phyloP scores from a whole-genome alignment of 2,113 vertebrate species.

The Phalacrocorax aristotelis region DNA sequence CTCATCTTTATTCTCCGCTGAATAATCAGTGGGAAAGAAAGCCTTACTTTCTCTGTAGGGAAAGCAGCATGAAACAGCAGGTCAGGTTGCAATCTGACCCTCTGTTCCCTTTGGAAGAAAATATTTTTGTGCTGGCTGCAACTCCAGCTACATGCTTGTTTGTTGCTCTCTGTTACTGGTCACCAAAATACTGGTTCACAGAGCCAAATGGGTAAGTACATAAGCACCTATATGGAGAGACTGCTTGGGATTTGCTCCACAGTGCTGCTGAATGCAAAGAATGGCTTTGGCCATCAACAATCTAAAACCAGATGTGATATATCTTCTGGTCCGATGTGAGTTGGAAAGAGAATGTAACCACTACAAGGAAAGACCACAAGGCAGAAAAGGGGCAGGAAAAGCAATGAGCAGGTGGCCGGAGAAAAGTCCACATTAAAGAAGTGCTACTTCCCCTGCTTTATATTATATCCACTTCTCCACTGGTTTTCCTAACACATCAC shows the following conservation, averaged over 20 bases:
- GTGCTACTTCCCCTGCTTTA: neutral
- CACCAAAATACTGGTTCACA: neutral
- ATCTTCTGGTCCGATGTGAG: neutral
- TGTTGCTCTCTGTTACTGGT: neutral
- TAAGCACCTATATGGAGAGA: neutral
- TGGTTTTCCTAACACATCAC: neutral
- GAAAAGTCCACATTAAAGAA: neutral
- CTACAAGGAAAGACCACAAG: neutral
- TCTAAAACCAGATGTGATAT: neutral
- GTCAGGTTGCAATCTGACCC: constrained; percentile 40
- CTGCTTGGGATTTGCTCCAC: neutral
- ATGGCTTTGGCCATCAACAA: neutral
- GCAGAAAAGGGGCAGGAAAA: constrained; percentile 1
- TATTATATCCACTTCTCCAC: neutral
- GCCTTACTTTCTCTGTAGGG: neutral
- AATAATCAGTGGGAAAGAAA: constrained; percentile 35
- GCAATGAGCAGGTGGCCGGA: neutral
- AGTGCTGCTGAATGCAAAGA: neutral
- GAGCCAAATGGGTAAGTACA: neutral
- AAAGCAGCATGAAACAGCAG: constrained; percentile 38
- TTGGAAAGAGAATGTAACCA: neutral
- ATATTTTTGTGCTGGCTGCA: neutral
- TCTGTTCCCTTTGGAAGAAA: constrained; percentile 46
- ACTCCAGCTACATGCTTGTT: neutral
- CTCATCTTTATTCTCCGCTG: constrained; percentile 44